A percentile compares a stretch with the other conserved stretches of the same genome.
Conservation (phyloP, 2,113 vertebrate species). For the Bubo blakistoni region DNA sequence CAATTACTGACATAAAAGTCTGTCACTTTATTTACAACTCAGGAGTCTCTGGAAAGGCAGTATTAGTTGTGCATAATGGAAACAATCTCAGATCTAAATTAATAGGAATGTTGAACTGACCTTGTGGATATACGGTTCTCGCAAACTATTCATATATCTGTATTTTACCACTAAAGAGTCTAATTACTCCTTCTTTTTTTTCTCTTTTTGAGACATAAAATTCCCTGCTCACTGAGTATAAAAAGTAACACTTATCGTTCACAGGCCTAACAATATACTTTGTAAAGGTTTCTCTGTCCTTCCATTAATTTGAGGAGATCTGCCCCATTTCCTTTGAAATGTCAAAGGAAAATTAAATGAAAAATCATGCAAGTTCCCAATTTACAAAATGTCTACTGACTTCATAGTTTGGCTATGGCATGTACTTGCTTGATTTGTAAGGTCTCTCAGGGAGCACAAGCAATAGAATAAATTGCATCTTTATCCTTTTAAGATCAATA, state of each 20-base stretch:
- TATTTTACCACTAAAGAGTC: background rate
- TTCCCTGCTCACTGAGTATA: background rate
- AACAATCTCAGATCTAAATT: conserved; percentile 16
- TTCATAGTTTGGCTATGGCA: background rate
- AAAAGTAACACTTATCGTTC: background rate
- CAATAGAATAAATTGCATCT: background rate
- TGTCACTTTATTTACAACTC: conserved; percentile 53
- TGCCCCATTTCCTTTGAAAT: conserved; percentile 33
- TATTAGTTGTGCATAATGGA: conserved; percentile 21
- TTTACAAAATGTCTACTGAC: background rate
- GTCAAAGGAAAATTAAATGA: conserved; percentile 25
- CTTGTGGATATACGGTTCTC: conserved; percentile 2
- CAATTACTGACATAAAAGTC: conserved; percentile 53
- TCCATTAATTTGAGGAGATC: conserved; percentile 20
- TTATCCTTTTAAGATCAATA: background rate
- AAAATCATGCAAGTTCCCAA: background rate
- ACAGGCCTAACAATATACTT: background rate
- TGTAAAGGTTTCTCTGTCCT: conserved; percentile 17
- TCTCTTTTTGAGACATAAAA: background rate
- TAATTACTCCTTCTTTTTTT: background rate
- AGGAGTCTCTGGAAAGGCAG: background rate
- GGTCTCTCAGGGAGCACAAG: background rate
- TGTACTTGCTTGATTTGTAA: background rate
- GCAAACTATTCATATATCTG: background rate
- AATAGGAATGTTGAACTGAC: conserved; percentile 22